Evolutionary conservation across 2,113 vertebrate species (phyloP).

Genomic region (Archocentrus centrarchus): DNA sequence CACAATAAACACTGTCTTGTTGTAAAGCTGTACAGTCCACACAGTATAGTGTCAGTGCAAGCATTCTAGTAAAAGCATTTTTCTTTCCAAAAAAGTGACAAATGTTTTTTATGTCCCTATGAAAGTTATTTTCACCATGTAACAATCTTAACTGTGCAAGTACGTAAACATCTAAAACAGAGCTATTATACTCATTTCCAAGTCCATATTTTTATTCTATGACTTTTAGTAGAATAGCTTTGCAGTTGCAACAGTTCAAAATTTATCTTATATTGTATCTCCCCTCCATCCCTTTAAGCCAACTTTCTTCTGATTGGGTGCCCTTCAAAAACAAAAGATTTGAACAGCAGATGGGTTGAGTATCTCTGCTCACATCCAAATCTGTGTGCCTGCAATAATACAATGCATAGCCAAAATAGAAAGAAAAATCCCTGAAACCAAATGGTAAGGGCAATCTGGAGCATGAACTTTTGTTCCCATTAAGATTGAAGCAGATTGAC

Average conservation of each 20-base stretch:
- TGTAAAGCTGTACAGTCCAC: background rate
- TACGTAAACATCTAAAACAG: background rate
- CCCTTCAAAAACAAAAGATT: background rate
- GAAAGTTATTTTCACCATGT: background rate
- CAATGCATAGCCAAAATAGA: background rate
- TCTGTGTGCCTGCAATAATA: background rate
- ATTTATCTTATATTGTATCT: background rate
- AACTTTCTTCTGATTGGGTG: slow-evolving; percentile 1
- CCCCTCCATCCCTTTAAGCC: background rate
- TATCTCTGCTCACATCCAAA: slow-evolving; percentile 1
- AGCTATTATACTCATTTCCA: background rate
- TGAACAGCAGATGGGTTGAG: slow-evolving; percentile 1
- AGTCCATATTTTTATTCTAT: background rate
- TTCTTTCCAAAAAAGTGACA: background rate
- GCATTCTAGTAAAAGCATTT: background rate
- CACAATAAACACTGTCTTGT: background rate
- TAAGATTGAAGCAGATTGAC: background rate
- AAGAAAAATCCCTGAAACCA: background rate
- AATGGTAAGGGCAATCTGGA: background rate
- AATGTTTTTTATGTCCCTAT: background rate
- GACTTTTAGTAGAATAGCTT: background rate
- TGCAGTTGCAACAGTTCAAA: background rate
- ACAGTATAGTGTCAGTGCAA: background rate
- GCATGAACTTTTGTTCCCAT: background rate
- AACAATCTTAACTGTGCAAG: background rate